phyloP scores from a whole-genome alignment of 2,113 vertebrate species.

The Daphoenositta chrysoptera region DNA sequence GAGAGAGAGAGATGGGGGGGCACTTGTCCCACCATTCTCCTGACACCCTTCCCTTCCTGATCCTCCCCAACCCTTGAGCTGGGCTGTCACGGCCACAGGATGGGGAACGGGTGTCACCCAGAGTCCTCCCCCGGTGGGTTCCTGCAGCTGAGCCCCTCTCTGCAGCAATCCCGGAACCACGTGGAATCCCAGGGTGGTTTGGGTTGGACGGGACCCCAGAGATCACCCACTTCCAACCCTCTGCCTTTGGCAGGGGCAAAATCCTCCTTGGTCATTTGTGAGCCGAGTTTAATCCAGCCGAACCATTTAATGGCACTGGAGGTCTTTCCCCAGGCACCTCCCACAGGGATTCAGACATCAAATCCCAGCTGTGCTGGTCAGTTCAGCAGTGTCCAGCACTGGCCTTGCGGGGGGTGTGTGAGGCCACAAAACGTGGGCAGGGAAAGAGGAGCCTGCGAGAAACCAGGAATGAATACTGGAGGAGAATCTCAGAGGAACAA shows the following conservation, averaged over 20 bases:
- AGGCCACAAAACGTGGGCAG: not conserved
- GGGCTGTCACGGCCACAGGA: not conserved
- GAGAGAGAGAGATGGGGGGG: fast-evolving
- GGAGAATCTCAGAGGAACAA: not conserved
- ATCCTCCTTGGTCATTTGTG: not conserved
- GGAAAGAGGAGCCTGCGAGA: not conserved
- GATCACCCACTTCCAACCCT: not conserved
- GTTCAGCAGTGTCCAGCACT: fast-evolving
- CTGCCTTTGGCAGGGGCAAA: not conserved
- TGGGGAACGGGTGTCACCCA: not conserved
- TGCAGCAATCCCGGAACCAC: not conserved
- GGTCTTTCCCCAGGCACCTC: not conserved
- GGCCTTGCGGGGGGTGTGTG: fast-evolving
- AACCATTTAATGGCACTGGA: not conserved
- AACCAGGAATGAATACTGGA: not conserved
- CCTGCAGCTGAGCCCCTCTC: not conserved
- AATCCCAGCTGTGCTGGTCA: not conserved
- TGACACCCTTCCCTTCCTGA: not conserved
- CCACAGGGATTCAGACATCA: not conserved
- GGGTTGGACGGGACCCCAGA: not conserved
- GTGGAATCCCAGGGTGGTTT: not conserved
- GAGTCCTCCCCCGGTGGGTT: fast-evolving
- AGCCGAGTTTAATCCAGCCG: not conserved
- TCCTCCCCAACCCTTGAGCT: not conserved
- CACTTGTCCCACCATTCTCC: not conserved